A percentile compares a stretch with the other conserved stretches of the same genome.
Conservation (phyloP, 2,888 invertebrate genomes). For the Philonicus albiceps region DNA sequence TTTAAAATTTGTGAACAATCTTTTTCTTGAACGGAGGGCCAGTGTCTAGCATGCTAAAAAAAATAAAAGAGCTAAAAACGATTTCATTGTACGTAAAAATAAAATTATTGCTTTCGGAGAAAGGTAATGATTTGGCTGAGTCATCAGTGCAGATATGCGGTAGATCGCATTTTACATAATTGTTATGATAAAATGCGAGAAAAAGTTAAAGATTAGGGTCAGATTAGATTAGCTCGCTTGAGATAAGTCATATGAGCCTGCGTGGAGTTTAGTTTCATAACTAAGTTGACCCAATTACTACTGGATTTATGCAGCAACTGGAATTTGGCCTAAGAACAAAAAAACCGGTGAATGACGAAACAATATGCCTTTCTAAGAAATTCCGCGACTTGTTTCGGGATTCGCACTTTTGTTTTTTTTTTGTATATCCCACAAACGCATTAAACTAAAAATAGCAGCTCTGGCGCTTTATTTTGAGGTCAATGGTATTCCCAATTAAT, state of each 20-base stretch:
- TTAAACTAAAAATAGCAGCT: background rate
- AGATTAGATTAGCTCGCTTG: background rate
- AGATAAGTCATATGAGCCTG: background rate
- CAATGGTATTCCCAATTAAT: background rate
- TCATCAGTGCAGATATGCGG: background rate
- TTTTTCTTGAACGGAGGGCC: background rate
- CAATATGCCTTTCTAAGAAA: background rate
- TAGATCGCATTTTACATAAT: background rate
- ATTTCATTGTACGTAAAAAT: background rate
- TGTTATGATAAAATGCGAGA: background rate
- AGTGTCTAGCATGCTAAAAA: background rate
- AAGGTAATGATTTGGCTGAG: background rate
- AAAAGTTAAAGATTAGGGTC: background rate
- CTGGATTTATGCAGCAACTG: background rate
- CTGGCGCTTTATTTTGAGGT: background rate
- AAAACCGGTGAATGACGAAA: background rate
- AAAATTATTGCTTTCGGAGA: background rate
- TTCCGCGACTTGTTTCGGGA: background rate
- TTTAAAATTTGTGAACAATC: background rate
- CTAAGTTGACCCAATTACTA: background rate
- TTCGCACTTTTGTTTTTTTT: background rate
- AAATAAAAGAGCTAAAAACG: background rate
- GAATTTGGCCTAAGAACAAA: background rate
- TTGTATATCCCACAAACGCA: background rate
- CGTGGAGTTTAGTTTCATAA: background rate